Evolutionary conservation across 1,140 invertebrate genomes (phyloP).

Genomic region (Portunus trituberculatus): DNA sequence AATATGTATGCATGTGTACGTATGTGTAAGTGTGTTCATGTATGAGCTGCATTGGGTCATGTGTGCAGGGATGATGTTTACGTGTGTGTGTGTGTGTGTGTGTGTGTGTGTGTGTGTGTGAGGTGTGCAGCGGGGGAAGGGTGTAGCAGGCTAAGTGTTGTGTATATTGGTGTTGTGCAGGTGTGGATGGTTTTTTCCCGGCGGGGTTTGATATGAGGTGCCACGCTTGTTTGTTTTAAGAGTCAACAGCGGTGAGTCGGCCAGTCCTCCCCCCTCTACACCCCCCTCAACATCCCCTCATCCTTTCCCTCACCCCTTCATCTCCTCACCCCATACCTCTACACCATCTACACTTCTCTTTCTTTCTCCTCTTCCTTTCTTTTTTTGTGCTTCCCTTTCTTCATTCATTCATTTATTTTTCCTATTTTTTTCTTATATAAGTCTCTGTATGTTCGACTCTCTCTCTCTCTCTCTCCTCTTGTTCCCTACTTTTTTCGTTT

Average conservation of each 20-base stretch:
- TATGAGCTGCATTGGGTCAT: background rate
- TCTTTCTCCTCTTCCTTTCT: background rate
- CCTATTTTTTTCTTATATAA: background rate
- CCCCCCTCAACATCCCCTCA: background rate
- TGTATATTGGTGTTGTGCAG: slow-evolving; percentile 66
- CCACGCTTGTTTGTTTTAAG: slow-evolving; percentile 61
- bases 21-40: slow-evolving; percentile 31
- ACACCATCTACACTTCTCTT: background rate
- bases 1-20: background rate
- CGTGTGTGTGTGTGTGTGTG: slow-evolving; percentile 5
- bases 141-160: slow-evolving; percentile 59
- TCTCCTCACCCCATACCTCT: background rate
- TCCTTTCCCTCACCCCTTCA: background rate
- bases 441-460: background rate
- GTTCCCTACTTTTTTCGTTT: background rate
- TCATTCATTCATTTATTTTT: background rate
- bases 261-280: background rate
- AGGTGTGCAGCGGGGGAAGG: background rate
- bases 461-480: too few species aligned
- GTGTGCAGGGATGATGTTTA: background rate
- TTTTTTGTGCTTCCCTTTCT: background rate
- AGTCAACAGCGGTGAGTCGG: slow-evolving; percentile 61
- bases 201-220: slow-evolving; percentile 61
- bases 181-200: slow-evolving; percentile 52
- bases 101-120: slow-evolving; percentile 35